Percentiles rank a stretch among this genome's conserved stretches.
Evolutionary conservation across 1,140 invertebrate species (phyloP).

Genomic region (Euglossa dilemma): DNA sequence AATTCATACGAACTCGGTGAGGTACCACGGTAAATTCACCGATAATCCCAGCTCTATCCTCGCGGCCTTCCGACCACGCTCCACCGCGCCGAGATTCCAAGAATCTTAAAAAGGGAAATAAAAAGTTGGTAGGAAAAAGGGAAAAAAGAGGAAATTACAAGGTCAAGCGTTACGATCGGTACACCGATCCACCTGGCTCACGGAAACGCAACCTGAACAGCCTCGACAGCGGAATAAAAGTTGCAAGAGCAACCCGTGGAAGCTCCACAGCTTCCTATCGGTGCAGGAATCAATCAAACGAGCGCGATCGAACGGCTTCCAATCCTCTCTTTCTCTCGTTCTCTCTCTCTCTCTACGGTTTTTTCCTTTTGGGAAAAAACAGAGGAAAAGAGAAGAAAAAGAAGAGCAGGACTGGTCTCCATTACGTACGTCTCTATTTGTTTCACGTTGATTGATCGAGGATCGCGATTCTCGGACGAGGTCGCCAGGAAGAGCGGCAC

Average conservation of each 20-base stretch:
- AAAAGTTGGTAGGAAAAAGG: too few relatives aligned
- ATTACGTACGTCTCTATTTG: conserved; percentile 13
- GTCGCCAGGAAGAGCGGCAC: conserved; percentile 22
- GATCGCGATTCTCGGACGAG: conserved; percentile 48
- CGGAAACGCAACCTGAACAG: background rate
- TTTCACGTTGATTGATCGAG: conserved; percentile 46
- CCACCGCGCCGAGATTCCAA: too few relatives aligned
- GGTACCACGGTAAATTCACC: too few relatives aligned
- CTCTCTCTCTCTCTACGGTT: too few relatives aligned
- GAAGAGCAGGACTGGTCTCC: background rate
- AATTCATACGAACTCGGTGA: too few relatives aligned
- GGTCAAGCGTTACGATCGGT: background rate
- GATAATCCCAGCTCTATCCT: too few relatives aligned
- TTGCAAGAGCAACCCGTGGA: background rate
- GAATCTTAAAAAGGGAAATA: background rate
- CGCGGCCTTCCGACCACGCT: too few relatives aligned
- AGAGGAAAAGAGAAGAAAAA: background rate
- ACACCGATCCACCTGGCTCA: background rate
- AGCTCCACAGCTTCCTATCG: background rate
- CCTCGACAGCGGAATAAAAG: background rate
- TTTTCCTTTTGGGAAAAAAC: background rate
- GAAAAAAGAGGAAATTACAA: background rate
- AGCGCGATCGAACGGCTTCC: background rate
- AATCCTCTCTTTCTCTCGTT: background rate
- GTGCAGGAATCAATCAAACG: conserved; percentile 30